Base-by-base conservation (phyloP, 2,888 invertebrate genomes). In the Gerris lacustris region DNA sequence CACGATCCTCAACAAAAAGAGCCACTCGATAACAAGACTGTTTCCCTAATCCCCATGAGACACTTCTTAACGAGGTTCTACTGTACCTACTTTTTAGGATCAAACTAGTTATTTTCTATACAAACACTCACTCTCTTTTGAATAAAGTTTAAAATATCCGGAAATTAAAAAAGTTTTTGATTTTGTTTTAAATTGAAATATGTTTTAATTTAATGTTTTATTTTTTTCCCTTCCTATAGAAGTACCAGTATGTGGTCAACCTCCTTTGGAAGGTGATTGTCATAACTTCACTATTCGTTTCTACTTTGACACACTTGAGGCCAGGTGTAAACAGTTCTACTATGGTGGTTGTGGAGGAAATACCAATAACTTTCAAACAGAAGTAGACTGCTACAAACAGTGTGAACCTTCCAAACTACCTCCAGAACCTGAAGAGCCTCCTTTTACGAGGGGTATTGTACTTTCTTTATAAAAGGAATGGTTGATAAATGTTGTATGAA, bases 331-430 rank as follows among this genome's bases (percentile, higher is more conserved):
- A 69, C 88, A 87, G 77, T 96, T 96, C 82, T 87, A 91, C 76
- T 96, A 89, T 79, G 92, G 94, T 62, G 96, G 96, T 68, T 96
- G 96, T 79, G 90, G 89, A 18, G 96, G 96, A 45, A 98, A 97
- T 78, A 86, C 85, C 2, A 96, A 96, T 81, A 92, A 92, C 81
- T 96, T 94, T 82, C 79, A 79, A 7, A 83, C 85, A 0, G 84
- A 89, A 79, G 80, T 84, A 66, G 87, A 86, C 67, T 94, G 94
- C 76, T 79, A 84, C 73, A 81, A 81, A 67, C 83, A 86, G 63
- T 92, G 93, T 79, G 83, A 84, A 73, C 82, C 80, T 44, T 74
- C 77, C 15, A 75, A 79, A 62, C 80, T 81, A 45, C 83, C 83
- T 44, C 82, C 83, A 18, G 71, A 71, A 45, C 17, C 66, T n/a